Base-by-base conservation (phyloP, 2,888 invertebrate species). In the Macaria liturata region DNA sequence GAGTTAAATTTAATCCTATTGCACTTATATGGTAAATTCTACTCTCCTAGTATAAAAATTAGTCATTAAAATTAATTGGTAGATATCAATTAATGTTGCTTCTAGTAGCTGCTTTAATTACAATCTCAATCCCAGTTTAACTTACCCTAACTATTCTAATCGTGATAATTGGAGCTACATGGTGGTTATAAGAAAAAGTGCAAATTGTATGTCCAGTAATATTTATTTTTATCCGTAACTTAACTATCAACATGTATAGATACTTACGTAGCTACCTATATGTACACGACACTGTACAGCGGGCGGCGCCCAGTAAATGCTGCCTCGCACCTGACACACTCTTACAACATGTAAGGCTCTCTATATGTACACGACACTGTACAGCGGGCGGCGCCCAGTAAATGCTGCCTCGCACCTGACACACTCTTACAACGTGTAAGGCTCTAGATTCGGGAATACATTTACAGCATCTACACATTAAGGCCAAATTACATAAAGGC, bases 321-420 rank as follows among this genome's bases (percentile, higher is more conserved):
- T 80, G 78, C 76, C 76, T 71, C 62, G 57, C 61, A 68, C 76
- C 78, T 66, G 74, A 71, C 69, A 20, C 67, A 42, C 53, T 45
- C 52, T 45, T 37, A 39, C 34, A 2, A 4, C 34, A 37, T 6
- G 5, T 3, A 6, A 37, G 34, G 34, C 34, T 4, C 34, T 34
- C 88, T 89, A 88, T 91, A 90, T 90, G 83, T 89, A 91, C 88
- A 90, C 67, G 83, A 86, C 83, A 84, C 83, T 87, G 85, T 89
- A 87, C 88, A 86, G 73, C 74, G 72, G 73, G 78, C 76, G 68
- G 67, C 62, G 66, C 68, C 75, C 79, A 75, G 72, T 88, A 86
- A 88, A 89, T 88, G 90, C 90, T 80, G 78, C 76, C 76, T 71
- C 62, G 57, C 61, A 68, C 76, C 78, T 66, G 74, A 71, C 69